Evolutionary conservation across 2,113 vertebrate species (phyloP).

Genomic region (Motacilla tschutschensis): DNA sequence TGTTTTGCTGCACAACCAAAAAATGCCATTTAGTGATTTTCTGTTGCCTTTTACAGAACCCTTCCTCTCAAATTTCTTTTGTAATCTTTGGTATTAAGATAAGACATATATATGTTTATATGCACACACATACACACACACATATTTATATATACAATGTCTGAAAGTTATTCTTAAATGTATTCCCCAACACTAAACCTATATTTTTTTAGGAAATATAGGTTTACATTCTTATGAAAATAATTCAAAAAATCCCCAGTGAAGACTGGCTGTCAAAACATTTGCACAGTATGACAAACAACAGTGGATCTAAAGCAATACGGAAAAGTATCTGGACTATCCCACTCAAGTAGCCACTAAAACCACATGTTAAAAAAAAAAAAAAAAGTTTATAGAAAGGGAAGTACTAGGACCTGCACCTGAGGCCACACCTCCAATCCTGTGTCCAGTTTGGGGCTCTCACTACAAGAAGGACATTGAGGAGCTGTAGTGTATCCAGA

Average conservation of each 20-base stretch:
- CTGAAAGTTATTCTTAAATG: not conserved
- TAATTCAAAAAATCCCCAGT: not conserved
- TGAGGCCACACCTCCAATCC: accelerated
- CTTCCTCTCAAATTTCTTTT: not conserved
- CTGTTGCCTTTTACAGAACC: not conserved
- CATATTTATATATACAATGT: not conserved
- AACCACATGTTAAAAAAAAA: not conserved
- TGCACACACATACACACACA: no score
- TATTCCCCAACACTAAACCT: not conserved
- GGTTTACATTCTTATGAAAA: not conserved
- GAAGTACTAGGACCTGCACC: not conserved
- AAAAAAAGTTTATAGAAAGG: not conserved
- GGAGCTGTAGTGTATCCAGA: accelerated
- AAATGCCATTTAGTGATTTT: not conserved
- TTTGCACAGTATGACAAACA: not conserved
- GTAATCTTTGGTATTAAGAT: not conserved
- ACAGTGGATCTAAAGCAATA: not conserved
- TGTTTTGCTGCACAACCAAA: not conserved
- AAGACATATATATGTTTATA: not conserved
- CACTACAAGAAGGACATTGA: not conserved
- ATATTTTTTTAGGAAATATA: not conserved
- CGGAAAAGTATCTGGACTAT: not conserved
- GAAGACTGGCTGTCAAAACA: not conserved
- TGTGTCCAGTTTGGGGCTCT: not conserved
- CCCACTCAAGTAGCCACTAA: not conserved